Percentiles rank a stretch among this genome's conserved stretches.
Conservation (phyloP, 1,140 invertebrate genomes). For the Mamestra configurata region DNA sequence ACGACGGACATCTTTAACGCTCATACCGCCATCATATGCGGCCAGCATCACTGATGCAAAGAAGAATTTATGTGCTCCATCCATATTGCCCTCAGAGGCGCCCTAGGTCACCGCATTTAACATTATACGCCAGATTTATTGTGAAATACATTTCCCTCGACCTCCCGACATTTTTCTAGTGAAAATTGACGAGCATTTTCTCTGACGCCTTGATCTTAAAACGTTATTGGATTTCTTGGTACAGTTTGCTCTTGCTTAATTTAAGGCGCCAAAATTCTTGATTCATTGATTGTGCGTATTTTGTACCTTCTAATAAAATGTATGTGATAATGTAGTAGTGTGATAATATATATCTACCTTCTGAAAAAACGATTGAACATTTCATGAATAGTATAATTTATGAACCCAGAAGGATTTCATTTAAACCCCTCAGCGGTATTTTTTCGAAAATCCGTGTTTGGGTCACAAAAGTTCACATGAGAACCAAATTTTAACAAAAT, state of each 20-base stretch:
- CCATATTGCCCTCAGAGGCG: constrained; percentile 40
- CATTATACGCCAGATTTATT: constrained; percentile 47
- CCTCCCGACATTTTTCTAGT: constrained; percentile 35
- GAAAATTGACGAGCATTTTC: constrained; percentile 34
- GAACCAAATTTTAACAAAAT: no score
- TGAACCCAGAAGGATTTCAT: no score
- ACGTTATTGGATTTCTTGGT: constrained; percentile 13
- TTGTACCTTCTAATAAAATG: no score
- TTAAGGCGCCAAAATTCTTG: neutral
- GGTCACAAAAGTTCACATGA: no score
- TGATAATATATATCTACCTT: no score
- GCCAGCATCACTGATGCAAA: constrained; percentile 47
- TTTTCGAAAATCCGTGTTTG: no score
- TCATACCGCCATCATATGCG: constrained; percentile 40
- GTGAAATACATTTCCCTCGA: constrained; percentile 41
- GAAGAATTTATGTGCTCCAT: constrained; percentile 57
- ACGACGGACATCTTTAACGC: constrained; percentile 32
- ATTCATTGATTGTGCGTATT: no score
- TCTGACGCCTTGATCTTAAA: constrained; percentile 13
- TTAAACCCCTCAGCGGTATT: no score
- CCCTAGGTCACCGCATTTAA: constrained; percentile 4
- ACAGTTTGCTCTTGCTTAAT: constrained; percentile 4
- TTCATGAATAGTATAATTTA: no score
- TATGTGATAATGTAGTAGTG: no score
- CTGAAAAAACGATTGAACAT: no score